Evolutionary conservation across 2,888 invertebrate genomes (phyloP), one percentile per base, ranked within the genome.

Genomic region (Tortrix viridana): DNA sequence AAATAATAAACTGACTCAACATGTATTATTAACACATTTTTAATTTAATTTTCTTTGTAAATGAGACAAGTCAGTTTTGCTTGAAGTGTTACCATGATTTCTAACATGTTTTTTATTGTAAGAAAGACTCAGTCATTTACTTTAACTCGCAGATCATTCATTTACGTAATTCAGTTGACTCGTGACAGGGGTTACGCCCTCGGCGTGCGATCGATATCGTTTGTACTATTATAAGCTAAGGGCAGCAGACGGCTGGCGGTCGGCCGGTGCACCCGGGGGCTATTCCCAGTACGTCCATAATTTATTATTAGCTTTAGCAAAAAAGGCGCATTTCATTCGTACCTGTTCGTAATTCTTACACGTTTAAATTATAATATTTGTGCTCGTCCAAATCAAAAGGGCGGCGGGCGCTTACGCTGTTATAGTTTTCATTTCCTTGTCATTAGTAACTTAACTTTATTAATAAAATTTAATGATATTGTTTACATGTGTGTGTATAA

Each of bases 161-260:
- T 67, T 65, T 54, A 62, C 54, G 60, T 65, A 63, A 63, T 58
- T 58, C 65, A 43, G 58, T 67, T 54, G 62, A 58, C 58, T 46
- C 26, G 62, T 71, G 67, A 67, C 55, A 65, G 68, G 73, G 67
- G 70, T 73, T 73, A 73, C 69, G 76, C 72, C 74, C 75, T 74
- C 71, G 52, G 66, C 56, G 64, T 66, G 68, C 73, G 72, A 76
- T 77, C 75, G 71, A 75, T 76, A 73, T 73, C 70, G 64, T 67
- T 65, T 71, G 71, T 73, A 71, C 67, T 73, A 73, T 74, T 69
- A 70, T 68, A 71, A 72, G 70, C 70, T 66, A 72, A 67, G 60
- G 65, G 56, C 47, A 62, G 52, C 49, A 62, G 52, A 68, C 65
- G 69, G 65, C 66, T 60, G 65, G 52, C 65, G 66, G 65, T 50